Conservation (phyloP, 64 coral and sea anemone genomes). For the Exaiptasia diaphana region DNA sequence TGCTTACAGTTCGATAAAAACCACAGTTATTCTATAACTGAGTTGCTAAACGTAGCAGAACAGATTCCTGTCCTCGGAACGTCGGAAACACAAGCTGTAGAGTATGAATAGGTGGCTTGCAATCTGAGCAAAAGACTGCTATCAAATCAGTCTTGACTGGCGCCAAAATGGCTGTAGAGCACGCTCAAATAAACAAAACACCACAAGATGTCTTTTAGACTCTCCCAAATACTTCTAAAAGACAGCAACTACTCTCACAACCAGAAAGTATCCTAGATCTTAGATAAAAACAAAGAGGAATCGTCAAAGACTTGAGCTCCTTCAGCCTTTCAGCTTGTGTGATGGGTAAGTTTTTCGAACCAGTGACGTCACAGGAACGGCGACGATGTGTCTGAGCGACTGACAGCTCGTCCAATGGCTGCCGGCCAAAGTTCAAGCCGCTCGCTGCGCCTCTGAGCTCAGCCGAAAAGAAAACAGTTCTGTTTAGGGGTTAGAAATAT, state of each 20-base stretch:
- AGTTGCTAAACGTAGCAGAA: neutral
- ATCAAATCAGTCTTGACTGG: neutral
- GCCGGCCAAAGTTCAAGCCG: conserved; percentile 19
- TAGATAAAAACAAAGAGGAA: neutral
- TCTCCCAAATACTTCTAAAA: neutral
- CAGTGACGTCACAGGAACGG: conserved; percentile 52
- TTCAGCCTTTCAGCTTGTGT: conserved; percentile 2
- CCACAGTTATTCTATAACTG: conserved; percentile 23
- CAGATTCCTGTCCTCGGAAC: neutral
- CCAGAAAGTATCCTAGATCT: neutral
- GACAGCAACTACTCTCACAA: neutral
- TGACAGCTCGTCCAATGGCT: conserved; percentile 37
- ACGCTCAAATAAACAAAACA: conserved; percentile 40
- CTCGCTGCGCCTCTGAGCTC: neutral
- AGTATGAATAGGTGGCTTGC: neutral
- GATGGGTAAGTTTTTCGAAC: neutral
- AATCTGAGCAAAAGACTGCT: conserved; percentile 15
- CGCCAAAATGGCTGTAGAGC: conserved; percentile 3
- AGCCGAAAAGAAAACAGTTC: too few species aligned
- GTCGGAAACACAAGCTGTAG: neutral
- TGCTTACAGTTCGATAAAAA: conserved; percentile 7
- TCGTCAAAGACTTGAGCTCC: neutral
- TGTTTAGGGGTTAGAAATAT: too few species aligned
- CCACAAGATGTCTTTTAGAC: conserved; percentile 24
- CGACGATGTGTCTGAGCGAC: conserved; percentile 51